Evolutionary conservation across 64 coral and sea anemone species (phyloP), one percentile per base, ranked within the genome.

Genomic region (Porites australiensis): DNA sequence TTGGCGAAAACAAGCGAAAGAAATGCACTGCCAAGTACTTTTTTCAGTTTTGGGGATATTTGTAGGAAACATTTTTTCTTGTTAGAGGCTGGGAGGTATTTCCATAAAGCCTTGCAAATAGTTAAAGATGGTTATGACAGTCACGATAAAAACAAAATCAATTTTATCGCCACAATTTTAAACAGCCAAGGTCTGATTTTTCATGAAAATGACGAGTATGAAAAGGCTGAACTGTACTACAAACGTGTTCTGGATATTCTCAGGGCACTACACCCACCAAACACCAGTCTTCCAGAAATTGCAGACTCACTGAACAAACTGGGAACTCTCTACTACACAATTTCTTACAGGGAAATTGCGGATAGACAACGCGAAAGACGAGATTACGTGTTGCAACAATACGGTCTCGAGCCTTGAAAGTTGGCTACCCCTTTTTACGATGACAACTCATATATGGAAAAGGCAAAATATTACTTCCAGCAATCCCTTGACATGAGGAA

Each of bases 221-320:
- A 20, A n/a, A 22, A 55, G 50, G 75, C 75, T 55, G 55, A 77
- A 77, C 49, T n/a, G 9, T 19, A 77, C 18, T 50, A 77, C 10
- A 5, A 77, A 50, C 75, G 15, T n/a, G 75, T 50, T 10, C 50
- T 53, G 75, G 50, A 5, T 55, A 18, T 22, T 9, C 8, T 77
- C 22, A 19, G 23, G 14, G 22, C 8, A 77, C 21, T 77, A 18
- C 14, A 21, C 15, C 0, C 16, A 21, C 4, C 9, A 48, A 14
- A 21, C 15, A n/a, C n/a, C n/a, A n/a, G n/a, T n/a, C n/a, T n/a
- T 77, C 48, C 49, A 54, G 75, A 77, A n/a, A 57, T 57, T 57
- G 53, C 53, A 57, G 72, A 75, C 6, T 47, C 72, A 49, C 50
- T 75, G 15, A 75, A 75, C 44, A 75, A 75, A 75, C 72, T 75